Base-by-base conservation (phyloP, 2,888 invertebrate species). In the Alsophila aescularia region DNA sequence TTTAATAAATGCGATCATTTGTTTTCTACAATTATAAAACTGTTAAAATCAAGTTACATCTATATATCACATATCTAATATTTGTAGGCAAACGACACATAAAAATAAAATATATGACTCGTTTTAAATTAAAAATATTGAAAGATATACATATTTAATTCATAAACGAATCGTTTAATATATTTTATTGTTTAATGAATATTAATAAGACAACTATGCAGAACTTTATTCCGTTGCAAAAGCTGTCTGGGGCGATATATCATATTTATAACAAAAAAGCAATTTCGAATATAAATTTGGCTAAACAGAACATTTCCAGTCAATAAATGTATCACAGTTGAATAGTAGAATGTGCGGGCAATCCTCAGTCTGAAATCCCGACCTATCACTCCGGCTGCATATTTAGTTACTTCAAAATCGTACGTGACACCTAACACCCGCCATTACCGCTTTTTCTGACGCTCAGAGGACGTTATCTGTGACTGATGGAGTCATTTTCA, bases 401-500 rank as follows among this genome's bases (percentile, higher is more conserved):
- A 86, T 85, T 87, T 83, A 83, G 81, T 83, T 83, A 77, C 79
- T 79, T 69, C 66, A 67, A 70, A 77, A 81, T 78, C 70, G 74
- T 81, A 79, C 71, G 77, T 75, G 83, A 81, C 87, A 85, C 78
- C 70, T 81, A 78, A 81, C 74, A 81, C 80, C 69, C 59, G 73
- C 71, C 73, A 77, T 82, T 77, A 85, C 71, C 76, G 72, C 75
- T 85, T 81, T 85, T 85, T 83, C 78, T 82, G 73, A 75, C 81
- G 75, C 76, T 71, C 67, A 67, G 67, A 72, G 73, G 71, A 75
- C 86, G 80, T 89, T 89, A 88, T 84, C 86, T 68, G 83, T 90
- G 89, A 91, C 72, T 85, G 83, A 90, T 90, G 87, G 83, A 80
- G 86, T 81, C 83, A 88, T 89, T 86, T 83, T 88, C 84, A 80